Percentiles rank a stretch among this genome's conserved stretches.
phyloP scores from a whole-genome alignment of 2,797 vertebrate genomes.

The Triplophysa bombifrons region DNA sequence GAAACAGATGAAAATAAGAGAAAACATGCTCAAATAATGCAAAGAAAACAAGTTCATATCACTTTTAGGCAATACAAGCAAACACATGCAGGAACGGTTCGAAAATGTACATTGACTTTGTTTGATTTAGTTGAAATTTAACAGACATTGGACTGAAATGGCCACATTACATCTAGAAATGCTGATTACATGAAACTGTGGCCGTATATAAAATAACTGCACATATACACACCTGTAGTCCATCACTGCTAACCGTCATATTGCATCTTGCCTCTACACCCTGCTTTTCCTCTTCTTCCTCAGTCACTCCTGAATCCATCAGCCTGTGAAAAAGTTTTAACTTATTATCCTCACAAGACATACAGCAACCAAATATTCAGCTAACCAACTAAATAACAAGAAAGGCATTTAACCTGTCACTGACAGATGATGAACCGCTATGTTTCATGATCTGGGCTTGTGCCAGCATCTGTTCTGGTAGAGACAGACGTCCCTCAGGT shows the following conservation, averaged over 20 bases:
- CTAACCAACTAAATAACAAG: not conserved
- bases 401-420: slow-evolving; percentile 51
- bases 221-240: slow-evolving; percentile 48
- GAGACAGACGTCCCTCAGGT: slow-evolving; percentile 44
- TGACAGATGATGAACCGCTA: slow-evolving; percentile 32
- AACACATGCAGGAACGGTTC: too few relatives aligned
- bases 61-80: too few relatives aligned
- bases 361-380: not conserved
- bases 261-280: slow-evolving; percentile 5
- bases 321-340: slow-evolving; percentile 16
- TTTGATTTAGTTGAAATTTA: too few relatives aligned
- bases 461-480: not conserved
- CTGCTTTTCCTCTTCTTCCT: slow-evolving; percentile 26
- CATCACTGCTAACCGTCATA: not conserved
- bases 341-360: not conserved
- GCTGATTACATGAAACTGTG: too few relatives aligned
- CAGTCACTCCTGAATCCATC: not conserved
- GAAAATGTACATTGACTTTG: too few relatives aligned
- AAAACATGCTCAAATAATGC: too few relatives aligned
- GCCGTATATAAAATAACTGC: not conserved
- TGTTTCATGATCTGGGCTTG: slow-evolving; percentile 39
- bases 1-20: too few relatives aligned
- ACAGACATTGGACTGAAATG: too few relatives aligned
- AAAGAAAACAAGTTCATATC: too few relatives aligned
- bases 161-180: too few relatives aligned